Evolutionary conservation across 2,888 invertebrate genomes (phyloP), one percentile per base, ranked within the genome.

Genomic region (Operophtera brumata): DNA sequence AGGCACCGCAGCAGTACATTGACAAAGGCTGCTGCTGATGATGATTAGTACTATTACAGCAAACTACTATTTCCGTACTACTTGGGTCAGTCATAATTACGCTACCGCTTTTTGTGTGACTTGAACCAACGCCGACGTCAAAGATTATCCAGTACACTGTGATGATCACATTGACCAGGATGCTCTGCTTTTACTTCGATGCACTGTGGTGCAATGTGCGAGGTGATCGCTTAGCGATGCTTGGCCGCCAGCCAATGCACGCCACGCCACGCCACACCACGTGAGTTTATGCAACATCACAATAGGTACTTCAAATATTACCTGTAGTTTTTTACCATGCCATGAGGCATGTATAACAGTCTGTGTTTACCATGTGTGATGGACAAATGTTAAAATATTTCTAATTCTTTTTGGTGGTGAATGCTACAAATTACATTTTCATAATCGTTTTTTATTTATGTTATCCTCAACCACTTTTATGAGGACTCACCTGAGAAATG

Each of bases 241-340:
- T 50, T 77, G 76, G 78, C 70, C 48, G 48, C 36, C 54, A 54
- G 77, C 78, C 77, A 80, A 70, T 54, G 30, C 57, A 57, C 51
- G 54, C 61, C 43, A 46, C 60, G 59, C 57, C 72, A 70, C 71
- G 65, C 65, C 69, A 66, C 49, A 61, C 54, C 62, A 67, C 68
- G 67, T 8, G 26, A 2, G 8, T 2, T 30, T 30, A 30, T 30
- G 30, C 30, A 30, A 30, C 11, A 11, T 3, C 34, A 34, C 11
- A 34, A 34, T 6, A 8, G 9, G 5, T 1, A 30, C 0, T 30
- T 3, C 30, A 30, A 30, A 30, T 30, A 30, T 30, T 10, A 30
- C 10, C 5, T 20, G 2, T 20, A 2, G 4, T 20, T 20, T 20
- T 20, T n/a, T n/a, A n/a, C n/a, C n/a, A n/a, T n/a, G n/a, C n/a